phyloP scores from a whole-genome alignment of 1,140 invertebrate genomes.

The Diuraphis noxia region DNA sequence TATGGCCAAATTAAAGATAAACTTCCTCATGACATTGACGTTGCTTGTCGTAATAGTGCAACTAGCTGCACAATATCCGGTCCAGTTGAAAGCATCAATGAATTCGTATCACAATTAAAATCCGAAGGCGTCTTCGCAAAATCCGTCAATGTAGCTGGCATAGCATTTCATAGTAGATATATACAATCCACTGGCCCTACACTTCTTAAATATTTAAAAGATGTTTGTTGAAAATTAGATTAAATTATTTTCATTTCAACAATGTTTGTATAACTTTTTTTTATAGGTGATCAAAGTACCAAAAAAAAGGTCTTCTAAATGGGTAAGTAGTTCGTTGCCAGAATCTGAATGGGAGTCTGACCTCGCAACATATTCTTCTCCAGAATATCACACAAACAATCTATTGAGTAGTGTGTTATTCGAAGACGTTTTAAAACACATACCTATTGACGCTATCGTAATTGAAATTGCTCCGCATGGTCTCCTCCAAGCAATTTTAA shows the following conservation, averaged over 20 bases:
- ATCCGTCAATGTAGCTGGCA: conserved; percentile 70
- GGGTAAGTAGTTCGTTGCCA: conserved; percentile 69
- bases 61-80: conserved; percentile 75
- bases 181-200: conserved; percentile 73
- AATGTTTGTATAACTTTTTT: too few species aligned
- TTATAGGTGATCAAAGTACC: conserved; percentile 63
- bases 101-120: conserved; percentile 62
- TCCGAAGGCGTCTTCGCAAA: conserved; percentile 77
- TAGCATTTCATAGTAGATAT: conserved; percentile 78
- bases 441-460: conserved; percentile 66
- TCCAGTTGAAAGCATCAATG: conserved; percentile 63
- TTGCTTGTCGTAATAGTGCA: conserved; percentile 73
- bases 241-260: not conserved
- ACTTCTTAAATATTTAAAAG: conserved; percentile 71
- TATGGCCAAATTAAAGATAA: conserved; percentile 63
- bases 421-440: conserved; percentile 64
- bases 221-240: conserved; percentile 62
- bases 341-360: conserved; percentile 60
- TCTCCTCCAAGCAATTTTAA: conserved; percentile 67
- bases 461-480: conserved; percentile 68
- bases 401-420: conserved; percentile 67
- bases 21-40: conserved; percentile 68
- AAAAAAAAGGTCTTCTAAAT: conserved; percentile 63
- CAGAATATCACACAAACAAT: conserved; percentile 73
- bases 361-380: conserved; percentile 64